Conservation (phyloP, 2,797 vertebrate species). For the Myotis daubentonii region DNA sequence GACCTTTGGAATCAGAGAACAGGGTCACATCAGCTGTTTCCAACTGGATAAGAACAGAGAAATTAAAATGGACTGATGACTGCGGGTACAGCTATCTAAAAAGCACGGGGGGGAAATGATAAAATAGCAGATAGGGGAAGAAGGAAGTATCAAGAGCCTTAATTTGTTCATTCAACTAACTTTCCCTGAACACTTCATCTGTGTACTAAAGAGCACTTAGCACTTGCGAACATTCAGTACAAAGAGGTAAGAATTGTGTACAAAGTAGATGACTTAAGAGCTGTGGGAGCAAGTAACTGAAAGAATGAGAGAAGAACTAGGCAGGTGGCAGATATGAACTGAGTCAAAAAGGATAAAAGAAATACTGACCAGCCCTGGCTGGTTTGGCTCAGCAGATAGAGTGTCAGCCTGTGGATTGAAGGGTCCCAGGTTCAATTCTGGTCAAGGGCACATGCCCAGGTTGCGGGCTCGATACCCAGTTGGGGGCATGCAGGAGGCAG, state of each 20-base stretch:
- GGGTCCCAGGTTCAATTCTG: no score
- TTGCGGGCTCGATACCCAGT: no score
- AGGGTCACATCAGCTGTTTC: not conserved
- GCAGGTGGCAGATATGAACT: not conserved
- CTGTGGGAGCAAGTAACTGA: not conserved
- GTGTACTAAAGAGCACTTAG: not conserved
- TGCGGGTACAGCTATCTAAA: not conserved
- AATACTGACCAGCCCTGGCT: not conserved
- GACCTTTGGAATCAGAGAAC: not conserved
- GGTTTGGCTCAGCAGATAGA: no score
- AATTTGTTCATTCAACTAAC: slow-evolving; percentile 27
- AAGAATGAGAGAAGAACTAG: not conserved
- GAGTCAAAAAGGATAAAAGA: not conserved
- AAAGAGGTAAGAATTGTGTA: not conserved
- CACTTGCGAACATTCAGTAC: not conserved
- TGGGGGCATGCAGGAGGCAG: no score
- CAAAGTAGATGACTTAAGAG: not conserved
- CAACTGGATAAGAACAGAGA: not conserved
- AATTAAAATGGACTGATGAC: not conserved
- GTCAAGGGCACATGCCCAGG: no score
- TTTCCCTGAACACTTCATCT: not conserved
- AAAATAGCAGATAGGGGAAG: not conserved
- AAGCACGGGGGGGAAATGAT: not conserved
- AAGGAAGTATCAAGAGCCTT: slow-evolving; percentile 4
- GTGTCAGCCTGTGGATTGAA: no score